These are phyloP conservation scores for Rhaphigaster nebulosa DNA, from an alignment of 2,888 invertebrate genomes.

Conservation along the genomic window DNA sequence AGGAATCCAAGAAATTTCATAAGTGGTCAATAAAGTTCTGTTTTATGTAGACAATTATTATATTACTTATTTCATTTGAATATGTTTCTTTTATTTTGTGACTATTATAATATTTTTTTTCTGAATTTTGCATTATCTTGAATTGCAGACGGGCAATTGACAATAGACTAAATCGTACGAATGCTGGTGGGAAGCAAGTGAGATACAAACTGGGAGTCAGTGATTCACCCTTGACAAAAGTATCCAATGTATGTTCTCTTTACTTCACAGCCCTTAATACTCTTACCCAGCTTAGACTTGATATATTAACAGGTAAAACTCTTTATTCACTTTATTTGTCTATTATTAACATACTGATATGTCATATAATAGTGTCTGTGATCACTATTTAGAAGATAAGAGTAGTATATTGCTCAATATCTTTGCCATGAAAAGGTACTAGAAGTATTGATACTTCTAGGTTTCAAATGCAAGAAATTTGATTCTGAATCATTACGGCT, in stretches of 20 bases:
- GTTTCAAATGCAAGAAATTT: no score
- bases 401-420: no score
- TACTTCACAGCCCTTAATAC: conserved; percentile 93
- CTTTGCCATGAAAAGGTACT: no score
- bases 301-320: conserved; percentile 87
- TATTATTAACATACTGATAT: no score
- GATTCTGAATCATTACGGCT: no score
- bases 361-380: no score
- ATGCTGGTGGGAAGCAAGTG: conserved; percentile 71
- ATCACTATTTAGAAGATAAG: no score
- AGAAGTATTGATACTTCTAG: no score
- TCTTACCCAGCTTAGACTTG: conserved; percentile 89
- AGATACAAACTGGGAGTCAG: conserved; percentile 78
- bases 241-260: conserved; percentile 90
- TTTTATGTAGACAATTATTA: no score
- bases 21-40: no score
- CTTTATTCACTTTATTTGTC: background rate
- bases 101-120: no score
- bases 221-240: conserved; percentile 78
- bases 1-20: background rate
- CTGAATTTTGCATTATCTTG: background rate
- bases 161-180: conserved; percentile 74
- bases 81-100: no score
- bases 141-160: conserved; percentile 73
- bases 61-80: background rate